phyloP scores from a whole-genome alignment of 1,140 invertebrate species.

The Cryptotermes secundus region DNA sequence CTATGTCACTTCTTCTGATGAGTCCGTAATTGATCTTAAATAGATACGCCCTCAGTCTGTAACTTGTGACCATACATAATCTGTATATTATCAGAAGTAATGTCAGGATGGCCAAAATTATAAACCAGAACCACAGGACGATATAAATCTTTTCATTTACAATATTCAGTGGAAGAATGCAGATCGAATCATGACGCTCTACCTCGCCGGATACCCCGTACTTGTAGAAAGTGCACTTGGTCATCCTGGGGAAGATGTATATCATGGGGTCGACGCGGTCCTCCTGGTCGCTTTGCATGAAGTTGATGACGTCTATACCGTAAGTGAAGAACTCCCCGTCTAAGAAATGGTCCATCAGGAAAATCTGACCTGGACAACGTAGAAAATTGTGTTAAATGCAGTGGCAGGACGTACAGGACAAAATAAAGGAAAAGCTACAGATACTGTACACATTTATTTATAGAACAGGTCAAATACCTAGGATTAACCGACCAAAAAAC shows the following conservation, averaged over 20 bases:
- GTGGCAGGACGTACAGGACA: too few relatives aligned
- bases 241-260: slow-evolving; percentile 53
- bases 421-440: too few relatives aligned
- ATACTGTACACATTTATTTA: too few relatives aligned
- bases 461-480: too few relatives aligned
- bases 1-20: slow-evolving; percentile 66
- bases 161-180: slow-evolving; percentile 85
- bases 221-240: slow-evolving; percentile 89
- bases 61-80: slow-evolving; percentile 73
- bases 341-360: slow-evolving; percentile 89
- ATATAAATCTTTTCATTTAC: slow-evolving; percentile 93
- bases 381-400: too few relatives aligned
- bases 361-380: slow-evolving; percentile 64
- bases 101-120: slow-evolving; percentile 74
- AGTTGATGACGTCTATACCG: slow-evolving; percentile 72
- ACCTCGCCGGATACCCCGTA: slow-evolving; percentile 72
- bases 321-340: slow-evolving; percentile 87
- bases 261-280: slow-evolving; percentile 84
- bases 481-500: too few relatives aligned
- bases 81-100: slow-evolving; percentile 81
- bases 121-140: slow-evolving; percentile 88
- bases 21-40: slow-evolving; percentile 76
- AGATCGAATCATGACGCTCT: slow-evolving; percentile 80
- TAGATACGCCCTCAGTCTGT: slow-evolving; percentile 77
- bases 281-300: slow-evolving; percentile 76